Evolutionary conservation across 2,888 invertebrate genomes (phyloP).

Genomic region (Dicyrtomina minuta): DNA sequence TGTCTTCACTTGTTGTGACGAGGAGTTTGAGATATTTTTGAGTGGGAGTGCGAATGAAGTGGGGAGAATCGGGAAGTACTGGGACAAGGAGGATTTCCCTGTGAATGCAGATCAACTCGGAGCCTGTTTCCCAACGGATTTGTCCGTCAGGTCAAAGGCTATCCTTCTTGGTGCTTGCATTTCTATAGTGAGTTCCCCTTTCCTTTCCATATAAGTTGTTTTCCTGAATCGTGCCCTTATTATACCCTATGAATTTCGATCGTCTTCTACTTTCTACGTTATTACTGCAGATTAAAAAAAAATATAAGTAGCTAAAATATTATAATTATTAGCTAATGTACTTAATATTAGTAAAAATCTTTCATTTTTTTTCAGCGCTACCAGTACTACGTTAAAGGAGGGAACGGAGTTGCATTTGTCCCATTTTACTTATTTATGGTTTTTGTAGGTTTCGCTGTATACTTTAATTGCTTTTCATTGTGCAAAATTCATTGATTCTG

Average conservation of each 20-base stretch:
- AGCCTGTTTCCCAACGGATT: constrained; percentile 1
- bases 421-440: background rate
- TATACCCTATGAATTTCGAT: background rate
- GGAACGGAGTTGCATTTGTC: constrained; percentile 15
- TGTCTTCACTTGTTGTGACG: constrained; percentile 27
- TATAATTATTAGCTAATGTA: too few relatives aligned
- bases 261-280: too few relatives aligned
- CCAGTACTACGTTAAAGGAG: constrained; percentile 20
- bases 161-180: constrained; percentile 16
- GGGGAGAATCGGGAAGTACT: constrained; percentile 18
- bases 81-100: constrained; percentile 1
- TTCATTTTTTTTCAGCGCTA: constrained; percentile 16
- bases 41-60: constrained; percentile 21
- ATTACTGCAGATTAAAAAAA: too few relatives aligned
- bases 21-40: constrained; percentile 22
- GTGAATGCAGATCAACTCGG: constrained; percentile 13
- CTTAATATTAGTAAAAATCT: background rate
- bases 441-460: background rate
- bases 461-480: constrained; percentile 10
- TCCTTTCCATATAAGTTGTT: background rate
- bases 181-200: background rate
- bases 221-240: too few relatives aligned
- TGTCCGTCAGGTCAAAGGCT: constrained; percentile 21
- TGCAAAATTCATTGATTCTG: constrained; percentile 5
- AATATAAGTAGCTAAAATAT: background rate